These are phyloP conservation scores for Mactromeris polynyma DNA, from an alignment of 2,888 invertebrate genomes.

Conservation along the genomic window DNA sequence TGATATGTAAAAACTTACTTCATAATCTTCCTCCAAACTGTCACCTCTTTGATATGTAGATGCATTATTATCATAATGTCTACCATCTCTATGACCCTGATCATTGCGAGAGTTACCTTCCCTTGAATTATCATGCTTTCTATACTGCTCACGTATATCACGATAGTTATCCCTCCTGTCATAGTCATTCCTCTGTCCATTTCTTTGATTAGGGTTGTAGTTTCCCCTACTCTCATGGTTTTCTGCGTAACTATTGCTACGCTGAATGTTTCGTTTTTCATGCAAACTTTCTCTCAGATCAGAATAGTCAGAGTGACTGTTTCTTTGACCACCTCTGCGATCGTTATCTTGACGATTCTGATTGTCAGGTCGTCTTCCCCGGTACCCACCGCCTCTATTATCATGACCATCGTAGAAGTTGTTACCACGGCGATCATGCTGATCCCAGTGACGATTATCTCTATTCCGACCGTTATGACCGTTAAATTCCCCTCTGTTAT, in stretches of 20 bases:
- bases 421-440: slow-evolving; percentile 7
- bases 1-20: slow-evolving; percentile 25
- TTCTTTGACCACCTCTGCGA: slow-evolving; percentile 5
- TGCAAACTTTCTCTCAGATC: slow-evolving; percentile 1
- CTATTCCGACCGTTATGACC: slow-evolving; percentile 39
- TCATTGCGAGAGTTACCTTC: slow-evolving; percentile 27
- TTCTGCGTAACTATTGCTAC: slow-evolving; percentile 9
- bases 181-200: slow-evolving; percentile 25
- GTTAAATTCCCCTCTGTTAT: slow-evolving; percentile 17
- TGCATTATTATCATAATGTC: slow-evolving; percentile 50
- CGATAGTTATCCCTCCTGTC: slow-evolving; percentile 62
- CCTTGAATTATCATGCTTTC: slow-evolving; percentile 38
- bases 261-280: slow-evolving; percentile 15
- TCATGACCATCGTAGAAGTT: slow-evolving; percentile 13
- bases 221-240: slow-evolving; percentile 37
- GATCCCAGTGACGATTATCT: slow-evolving; percentile 23
- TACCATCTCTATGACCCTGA: slow-evolving; percentile 45
- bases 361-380: neutral
- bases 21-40: slow-evolving; percentile 33
- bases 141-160: slow-evolving; percentile 60
- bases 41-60: slow-evolving; percentile 33
- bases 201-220: neutral
- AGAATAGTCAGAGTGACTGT: slow-evolving; percentile 26
- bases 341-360: slow-evolving; percentile 1
- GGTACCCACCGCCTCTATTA: neutral